Conservation (phyloP, 2,888 invertebrate genomes). For the Nysson spinosus region DNA sequence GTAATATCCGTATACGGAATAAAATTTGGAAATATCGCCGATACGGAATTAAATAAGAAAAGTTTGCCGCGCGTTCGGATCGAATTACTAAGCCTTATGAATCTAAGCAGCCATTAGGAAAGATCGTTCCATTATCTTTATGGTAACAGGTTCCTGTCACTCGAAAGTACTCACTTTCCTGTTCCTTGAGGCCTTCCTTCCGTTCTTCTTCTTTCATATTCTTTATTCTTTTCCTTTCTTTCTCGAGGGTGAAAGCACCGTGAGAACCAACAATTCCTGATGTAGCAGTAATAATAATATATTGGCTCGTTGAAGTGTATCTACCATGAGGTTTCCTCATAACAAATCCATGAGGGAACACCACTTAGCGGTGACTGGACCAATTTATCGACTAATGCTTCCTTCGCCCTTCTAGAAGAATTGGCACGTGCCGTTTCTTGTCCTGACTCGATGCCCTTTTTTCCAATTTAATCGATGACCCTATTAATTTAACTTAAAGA, state of each 20-base stretch:
- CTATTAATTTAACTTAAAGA: too few relatives aligned
- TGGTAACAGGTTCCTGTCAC: neutral
- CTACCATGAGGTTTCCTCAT: neutral
- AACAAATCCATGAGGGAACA: neutral
- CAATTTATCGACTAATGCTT: neutral
- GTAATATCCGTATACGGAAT: too few relatives aligned
- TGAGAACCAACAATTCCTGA: neutral
- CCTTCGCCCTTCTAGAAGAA: neutral
- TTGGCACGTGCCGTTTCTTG: neutral
- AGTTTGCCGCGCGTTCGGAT: neutral
- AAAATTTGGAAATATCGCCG: neutral
- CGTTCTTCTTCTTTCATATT: too few relatives aligned
- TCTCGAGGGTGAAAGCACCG: neutral
- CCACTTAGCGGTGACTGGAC: neutral
- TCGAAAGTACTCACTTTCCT: neutral
- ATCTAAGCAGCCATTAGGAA: neutral
- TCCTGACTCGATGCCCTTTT: too few relatives aligned
- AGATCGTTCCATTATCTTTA: slow-evolving; percentile 6
- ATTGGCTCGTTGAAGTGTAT: neutral
- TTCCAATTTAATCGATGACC: too few relatives aligned
- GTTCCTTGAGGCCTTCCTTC: too few relatives aligned
- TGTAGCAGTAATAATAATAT: slow-evolving; percentile 10
- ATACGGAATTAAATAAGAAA: neutral
- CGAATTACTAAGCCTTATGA: neutral
- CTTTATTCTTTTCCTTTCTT: neutral